Conservation (phyloP, 2,888 invertebrate genomes). For the Hirtodrosophila histrioides region DNA sequence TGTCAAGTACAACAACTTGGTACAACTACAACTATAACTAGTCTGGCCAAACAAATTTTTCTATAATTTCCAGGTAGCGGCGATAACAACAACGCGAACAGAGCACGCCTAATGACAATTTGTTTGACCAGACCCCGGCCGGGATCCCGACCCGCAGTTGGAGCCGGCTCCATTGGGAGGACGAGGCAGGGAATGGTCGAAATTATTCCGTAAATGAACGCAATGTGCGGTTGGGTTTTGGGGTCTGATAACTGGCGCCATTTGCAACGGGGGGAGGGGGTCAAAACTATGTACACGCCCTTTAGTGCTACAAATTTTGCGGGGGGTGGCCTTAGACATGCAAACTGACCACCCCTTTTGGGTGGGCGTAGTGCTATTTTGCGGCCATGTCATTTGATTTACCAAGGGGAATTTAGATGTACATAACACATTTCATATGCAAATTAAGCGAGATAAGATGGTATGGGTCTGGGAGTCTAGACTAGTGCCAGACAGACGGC, state of each 20-base stretch:
- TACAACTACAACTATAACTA: constrained; percentile 44
- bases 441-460: constrained; percentile 81
- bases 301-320: constrained; percentile 9
- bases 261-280: constrained; percentile 29
- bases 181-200: constrained; percentile 60
- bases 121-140: constrained; percentile 52
- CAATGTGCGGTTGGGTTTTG: constrained; percentile 44
- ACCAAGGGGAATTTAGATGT: constrained; percentile 66
- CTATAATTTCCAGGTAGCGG: constrained; percentile 67
- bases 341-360: constrained; percentile 37
- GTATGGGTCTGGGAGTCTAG: constrained; percentile 51
- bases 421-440: constrained; percentile 79
- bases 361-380: too few relatives aligned
- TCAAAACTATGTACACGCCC: constrained; percentile 52
- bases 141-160: constrained; percentile 2
- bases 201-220: constrained; percentile 78
- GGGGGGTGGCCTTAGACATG: constrained; percentile 34
- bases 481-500: constrained; percentile 52
- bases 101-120: constrained; percentile 72
- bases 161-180: constrained; percentile 14
- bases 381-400: constrained; percentile 71
- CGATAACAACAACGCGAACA: constrained; percentile 49
- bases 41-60: constrained; percentile 78
- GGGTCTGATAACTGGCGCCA: constrained; percentile 61
- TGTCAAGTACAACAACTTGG: constrained; percentile 61